phyloP scores from a whole-genome alignment of 2,888 invertebrate genomes.

The Pristionchus maxplancki region DNA sequence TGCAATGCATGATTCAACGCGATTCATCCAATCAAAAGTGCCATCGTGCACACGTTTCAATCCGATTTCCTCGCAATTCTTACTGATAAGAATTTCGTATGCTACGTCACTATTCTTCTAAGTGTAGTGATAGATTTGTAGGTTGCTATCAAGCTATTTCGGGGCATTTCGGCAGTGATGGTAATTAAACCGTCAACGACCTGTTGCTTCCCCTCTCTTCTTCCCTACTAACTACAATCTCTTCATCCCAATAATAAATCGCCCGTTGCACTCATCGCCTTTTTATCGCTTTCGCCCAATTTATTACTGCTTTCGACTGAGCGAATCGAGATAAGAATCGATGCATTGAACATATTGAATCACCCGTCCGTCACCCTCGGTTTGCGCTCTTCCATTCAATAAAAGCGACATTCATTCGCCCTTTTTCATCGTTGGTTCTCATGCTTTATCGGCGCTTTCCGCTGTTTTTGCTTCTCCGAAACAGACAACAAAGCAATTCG shows the following conservation, averaged over 20 bases:
- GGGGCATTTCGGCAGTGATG: background rate
- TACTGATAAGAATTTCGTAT: background rate
- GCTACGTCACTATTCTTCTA: background rate
- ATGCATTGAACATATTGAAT: background rate
- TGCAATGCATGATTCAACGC: background rate
- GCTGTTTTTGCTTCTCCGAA: background rate
- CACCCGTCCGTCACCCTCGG: background rate
- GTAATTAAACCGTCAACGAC: background rate
- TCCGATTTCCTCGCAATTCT: background rate
- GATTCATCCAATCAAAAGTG: background rate
- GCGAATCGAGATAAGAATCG: background rate
- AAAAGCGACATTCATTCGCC: background rate
- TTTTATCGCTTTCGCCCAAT: conserved; percentile 38
- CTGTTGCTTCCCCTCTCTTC: background rate
- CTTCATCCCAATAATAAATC: background rate
- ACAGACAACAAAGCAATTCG: conserved; percentile 38
- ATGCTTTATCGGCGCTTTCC: background rate
- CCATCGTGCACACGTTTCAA: background rate
- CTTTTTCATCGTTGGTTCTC: background rate
- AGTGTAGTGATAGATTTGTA: background rate
- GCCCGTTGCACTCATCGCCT: conserved; percentile 7
- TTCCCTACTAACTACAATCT: background rate
- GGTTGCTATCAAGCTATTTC: background rate
- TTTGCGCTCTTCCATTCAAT: background rate
- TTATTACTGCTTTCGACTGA: conserved; percentile 33